A percentile compares a stretch with the other conserved stretches of the same genome.
Conservation (phyloP, 2,888 invertebrate species). For the Syrphus vitripennis region DNA sequence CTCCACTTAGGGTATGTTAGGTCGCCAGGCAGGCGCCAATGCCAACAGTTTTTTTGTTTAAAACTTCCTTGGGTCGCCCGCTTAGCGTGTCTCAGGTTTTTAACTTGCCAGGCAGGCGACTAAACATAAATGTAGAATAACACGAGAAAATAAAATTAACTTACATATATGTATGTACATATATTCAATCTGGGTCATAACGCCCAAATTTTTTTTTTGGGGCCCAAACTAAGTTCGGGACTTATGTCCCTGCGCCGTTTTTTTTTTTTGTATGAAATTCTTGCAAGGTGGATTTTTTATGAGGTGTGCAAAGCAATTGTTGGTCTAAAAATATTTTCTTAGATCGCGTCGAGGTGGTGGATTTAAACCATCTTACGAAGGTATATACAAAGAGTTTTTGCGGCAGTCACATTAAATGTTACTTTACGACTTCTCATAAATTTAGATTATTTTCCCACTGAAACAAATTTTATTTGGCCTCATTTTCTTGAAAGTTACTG, state of each 20-base stretch:
- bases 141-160: too few relatives aligned
- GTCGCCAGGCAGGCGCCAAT: too few relatives aligned
- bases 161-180: neutral
- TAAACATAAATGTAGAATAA: too few relatives aligned
- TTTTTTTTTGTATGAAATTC: neutral
- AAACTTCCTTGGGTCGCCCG: too few relatives aligned
- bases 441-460: conserved; percentile 67
- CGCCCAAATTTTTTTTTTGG: too few relatives aligned
- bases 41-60: too few relatives aligned
- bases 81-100: too few relatives aligned
- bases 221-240: too few relatives aligned
- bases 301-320: conserved; percentile 39
- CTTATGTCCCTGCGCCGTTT: too few relatives aligned
- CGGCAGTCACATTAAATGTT: conserved; percentile 64
- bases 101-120: too few relatives aligned
- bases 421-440: conserved; percentile 63
- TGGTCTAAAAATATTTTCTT: conserved; percentile 17
- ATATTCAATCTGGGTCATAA: too few relatives aligned
- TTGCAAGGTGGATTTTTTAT: conserved; percentile 4
- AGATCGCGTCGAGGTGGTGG: neutral
- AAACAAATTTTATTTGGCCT: conserved; percentile 58
- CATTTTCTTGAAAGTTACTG: conserved; percentile 48
- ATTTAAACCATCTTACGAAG: neutral
- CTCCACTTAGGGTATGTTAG: too few relatives aligned
- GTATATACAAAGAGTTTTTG: conserved; percentile 12